phyloP scores from a whole-genome alignment of 64 coral and sea anemone species.

The Anthopleura sola region DNA sequence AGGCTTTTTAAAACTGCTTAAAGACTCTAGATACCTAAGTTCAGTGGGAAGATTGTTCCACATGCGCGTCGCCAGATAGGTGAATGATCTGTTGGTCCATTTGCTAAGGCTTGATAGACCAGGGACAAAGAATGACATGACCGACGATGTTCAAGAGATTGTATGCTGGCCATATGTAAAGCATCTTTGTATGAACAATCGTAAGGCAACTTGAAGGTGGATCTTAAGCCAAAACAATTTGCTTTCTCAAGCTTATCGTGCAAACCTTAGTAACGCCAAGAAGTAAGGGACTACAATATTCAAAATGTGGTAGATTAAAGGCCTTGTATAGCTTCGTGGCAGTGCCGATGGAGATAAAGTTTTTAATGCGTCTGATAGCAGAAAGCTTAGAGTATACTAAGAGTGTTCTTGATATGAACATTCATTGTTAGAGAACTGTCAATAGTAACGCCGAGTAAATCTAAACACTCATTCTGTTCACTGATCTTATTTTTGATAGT shows the following conservation, averaged over 20 bases:
- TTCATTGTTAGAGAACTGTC: neutral
- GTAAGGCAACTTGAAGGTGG: neutral
- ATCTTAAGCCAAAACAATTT: neutral
- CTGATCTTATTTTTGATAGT: neutral
- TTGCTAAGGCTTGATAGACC: neutral
- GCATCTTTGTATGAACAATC: neutral
- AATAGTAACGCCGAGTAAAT: slow-evolving; percentile 4
- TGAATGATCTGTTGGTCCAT: neutral
- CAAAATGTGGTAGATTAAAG: slow-evolving; percentile 30
- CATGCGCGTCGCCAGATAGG: neutral
- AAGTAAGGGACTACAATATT: slow-evolving; percentile 25
- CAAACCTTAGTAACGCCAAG: neutral
- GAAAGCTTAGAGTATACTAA: slow-evolving; percentile 13
- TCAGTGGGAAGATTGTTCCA: neutral
- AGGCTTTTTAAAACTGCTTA: neutral
- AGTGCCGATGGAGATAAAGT: neutral
- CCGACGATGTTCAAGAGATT: neutral
- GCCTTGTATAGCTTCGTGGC: slow-evolving; percentile 14
- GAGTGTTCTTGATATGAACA: neutral
- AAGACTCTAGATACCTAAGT: neutral
- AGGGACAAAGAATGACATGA: neutral
- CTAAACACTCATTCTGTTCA: neutral
- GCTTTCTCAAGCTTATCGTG: neutral
- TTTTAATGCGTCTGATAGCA: slow-evolving; percentile 23
- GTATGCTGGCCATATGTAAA: neutral